These are phyloP conservation scores for Pedionomus torquatus DNA, from an alignment of 2,113 vertebrate species.

Conservation along the genomic window DNA sequence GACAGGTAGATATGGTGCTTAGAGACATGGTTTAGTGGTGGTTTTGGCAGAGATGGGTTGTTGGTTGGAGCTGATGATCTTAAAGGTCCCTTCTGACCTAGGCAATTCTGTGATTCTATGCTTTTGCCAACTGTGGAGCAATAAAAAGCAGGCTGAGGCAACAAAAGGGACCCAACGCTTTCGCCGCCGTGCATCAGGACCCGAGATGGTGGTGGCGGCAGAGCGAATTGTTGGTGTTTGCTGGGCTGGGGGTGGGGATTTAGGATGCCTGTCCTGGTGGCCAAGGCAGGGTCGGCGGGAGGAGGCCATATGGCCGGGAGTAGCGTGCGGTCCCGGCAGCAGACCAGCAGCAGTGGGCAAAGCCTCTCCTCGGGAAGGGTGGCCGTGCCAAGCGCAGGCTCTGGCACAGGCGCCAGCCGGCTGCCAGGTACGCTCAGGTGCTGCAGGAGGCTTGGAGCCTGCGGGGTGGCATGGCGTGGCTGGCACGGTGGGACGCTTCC, in stretches of 20 bases:
- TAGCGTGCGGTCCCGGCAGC: neutral
- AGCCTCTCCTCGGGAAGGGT: neutral
- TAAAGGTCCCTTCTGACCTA: neutral
- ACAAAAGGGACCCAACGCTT: neutral
- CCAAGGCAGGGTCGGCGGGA: neutral
- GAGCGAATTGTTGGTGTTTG: neutral
- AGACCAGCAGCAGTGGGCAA: constrained; percentile 11
- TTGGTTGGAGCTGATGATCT: neutral
- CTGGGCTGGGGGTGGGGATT: neutral
- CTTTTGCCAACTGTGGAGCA: neutral
- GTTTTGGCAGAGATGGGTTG: neutral
- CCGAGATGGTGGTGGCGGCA: neutral
- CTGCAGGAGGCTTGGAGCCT: neutral
- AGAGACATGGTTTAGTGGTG: neutral
- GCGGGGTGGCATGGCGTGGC: accelerated
- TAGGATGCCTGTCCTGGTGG: neutral
- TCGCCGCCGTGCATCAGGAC: accelerated
- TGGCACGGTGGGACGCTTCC: neutral
- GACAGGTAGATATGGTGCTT: neutral
- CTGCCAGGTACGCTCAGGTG: constrained; percentile 5
- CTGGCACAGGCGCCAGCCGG: neutral
- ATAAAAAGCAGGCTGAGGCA: neutral
- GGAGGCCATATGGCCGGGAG: constrained; percentile 50
- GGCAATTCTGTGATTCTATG: neutral
- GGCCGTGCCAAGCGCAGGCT: constrained; percentile 8